These are phyloP conservation scores for Staurois parvus DNA, from an alignment of 2,797 vertebrate species.

Conservation along the genomic window DNA sequence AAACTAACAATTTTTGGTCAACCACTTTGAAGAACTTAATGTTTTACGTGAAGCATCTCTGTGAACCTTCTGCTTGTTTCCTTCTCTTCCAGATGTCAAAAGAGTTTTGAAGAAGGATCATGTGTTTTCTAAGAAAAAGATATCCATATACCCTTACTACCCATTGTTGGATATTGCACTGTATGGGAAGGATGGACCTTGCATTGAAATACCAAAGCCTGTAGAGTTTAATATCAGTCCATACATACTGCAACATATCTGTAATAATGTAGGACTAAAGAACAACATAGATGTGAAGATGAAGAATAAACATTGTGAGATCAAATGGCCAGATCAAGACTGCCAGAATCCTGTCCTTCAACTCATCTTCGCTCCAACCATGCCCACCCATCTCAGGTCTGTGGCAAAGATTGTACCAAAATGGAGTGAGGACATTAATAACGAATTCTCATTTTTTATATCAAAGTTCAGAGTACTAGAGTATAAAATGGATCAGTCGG, in stretches of 20 bases:
- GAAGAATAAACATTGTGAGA: constrained; percentile 16
- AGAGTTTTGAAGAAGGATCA: constrained; percentile 7
- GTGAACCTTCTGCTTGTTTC: neutral
- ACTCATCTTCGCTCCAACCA: constrained; percentile 66
- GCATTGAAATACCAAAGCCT: neutral
- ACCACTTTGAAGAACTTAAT: too few relatives aligned
- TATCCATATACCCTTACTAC: constrained; percentile 33
- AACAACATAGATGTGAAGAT: constrained; percentile 25
- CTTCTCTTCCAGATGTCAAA: constrained; percentile 18
- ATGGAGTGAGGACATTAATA: constrained; percentile 75
- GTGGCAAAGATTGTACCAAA: constrained; percentile 66
- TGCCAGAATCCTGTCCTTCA: constrained; percentile 12
- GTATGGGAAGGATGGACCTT: constrained; percentile 13
- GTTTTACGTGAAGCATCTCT: too few relatives aligned
- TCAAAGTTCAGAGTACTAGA: constrained; percentile 74
- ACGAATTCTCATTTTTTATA: constrained; percentile 70
- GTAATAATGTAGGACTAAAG: constrained; percentile 9
- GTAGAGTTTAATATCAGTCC: constrained; percentile 30
- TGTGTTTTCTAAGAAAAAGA: constrained; percentile 16
- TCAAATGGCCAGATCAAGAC: constrained; percentile 37
- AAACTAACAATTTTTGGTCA: too few relatives aligned
- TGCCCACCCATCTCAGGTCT: constrained; percentile 73
- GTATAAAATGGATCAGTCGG: constrained; percentile 20
- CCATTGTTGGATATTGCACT: neutral
- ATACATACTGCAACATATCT: constrained; percentile 39